Evolutionary conservation across 1,140 invertebrate species (phyloP), one percentile per base, ranked within the genome.

Genomic region (Leptoteleia sp.): DNA sequence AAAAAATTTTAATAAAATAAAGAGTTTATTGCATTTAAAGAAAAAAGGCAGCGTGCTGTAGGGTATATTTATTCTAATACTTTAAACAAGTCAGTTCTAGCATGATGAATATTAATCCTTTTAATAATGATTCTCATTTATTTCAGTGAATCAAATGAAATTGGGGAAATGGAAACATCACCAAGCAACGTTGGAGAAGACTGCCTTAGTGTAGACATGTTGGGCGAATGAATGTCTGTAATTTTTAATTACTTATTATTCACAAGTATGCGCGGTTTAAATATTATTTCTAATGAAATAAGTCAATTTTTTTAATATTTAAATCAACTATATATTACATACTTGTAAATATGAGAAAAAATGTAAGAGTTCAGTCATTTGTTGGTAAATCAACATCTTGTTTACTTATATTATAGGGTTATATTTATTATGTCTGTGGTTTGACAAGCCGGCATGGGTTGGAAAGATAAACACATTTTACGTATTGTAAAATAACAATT

Each of bases 81-180:
- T n/a, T n/a, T n/a, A n/a, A n/a, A n/a, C n/a, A n/a, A n/a, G n/a
- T n/a, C n/a, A n/a, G n/a, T n/a, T n/a, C n/a, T n/a, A n/a, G n/a
- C n/a, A n/a, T n/a, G n/a, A n/a, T n/a, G n/a, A n/a, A n/a, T n/a
- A n/a, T n/a, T n/a, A n/a, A n/a, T n/a, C n/a, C n/a, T n/a, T n/a
- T n/a, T n/a, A n/a, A n/a, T n/a, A n/a, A n/a, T n/a, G n/a, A n/a
- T n/a, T n/a, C n/a, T n/a, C n/a, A n/a, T n/a, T 79, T 83, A 79
- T 92, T 93, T 67, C 85, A 95, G 94, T 89, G 94, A 95, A 89
- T 94, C 94, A 1, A 95, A 95, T 85, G 94, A 95, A 82, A 91
- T 95, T 11, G 91, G 90, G n/a, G 92, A 92, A 82, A 88, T 95
- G 84, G 94, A 95, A 83, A 94, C 94, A 48, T 95, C 94, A 0